Conservation (phyloP, 2,888 invertebrate genomes). For the Oxytorus armatus region DNA sequence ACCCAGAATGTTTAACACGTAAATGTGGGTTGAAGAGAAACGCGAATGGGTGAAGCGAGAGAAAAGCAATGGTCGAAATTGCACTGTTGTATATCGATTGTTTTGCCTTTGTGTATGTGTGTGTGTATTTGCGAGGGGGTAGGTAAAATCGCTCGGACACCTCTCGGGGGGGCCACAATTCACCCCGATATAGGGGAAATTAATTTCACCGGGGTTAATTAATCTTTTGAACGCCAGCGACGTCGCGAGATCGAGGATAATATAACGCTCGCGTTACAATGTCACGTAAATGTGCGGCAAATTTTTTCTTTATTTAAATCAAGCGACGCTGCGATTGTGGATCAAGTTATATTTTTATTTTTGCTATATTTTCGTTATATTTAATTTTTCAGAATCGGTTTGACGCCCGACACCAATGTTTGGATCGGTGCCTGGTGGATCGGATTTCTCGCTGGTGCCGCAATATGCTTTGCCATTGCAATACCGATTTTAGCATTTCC, state of each 20-base stretch:
- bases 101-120: too few species aligned
- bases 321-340: too few species aligned
- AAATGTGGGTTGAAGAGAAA: background rate
- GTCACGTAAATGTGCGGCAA: too few species aligned
- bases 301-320: too few species aligned
- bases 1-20: background rate
- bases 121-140: too few species aligned
- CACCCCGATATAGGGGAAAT: slow-evolving; percentile 29
- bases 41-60: too few species aligned
- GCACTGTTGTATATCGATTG: too few species aligned
- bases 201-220: slow-evolving; percentile 27
- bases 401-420: slow-evolving; percentile 89
- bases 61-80: too few species aligned
- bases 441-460: slow-evolving; percentile 90
- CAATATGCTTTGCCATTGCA: slow-evolving; percentile 88
- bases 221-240: too few species aligned
- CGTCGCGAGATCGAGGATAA: too few species aligned
- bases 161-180: slow-evolving; percentile 23
- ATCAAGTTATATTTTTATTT: background rate
- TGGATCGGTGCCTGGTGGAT: slow-evolving; percentile 97
- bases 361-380: background rate
- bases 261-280: too few species aligned
- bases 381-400: slow-evolving; percentile 86
- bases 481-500: slow-evolving; percentile 91
- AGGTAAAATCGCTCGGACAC: too few species aligned